phyloP scores from a whole-genome alignment of 2,888 invertebrate genomes.

The Spicauda simplicius region DNA sequence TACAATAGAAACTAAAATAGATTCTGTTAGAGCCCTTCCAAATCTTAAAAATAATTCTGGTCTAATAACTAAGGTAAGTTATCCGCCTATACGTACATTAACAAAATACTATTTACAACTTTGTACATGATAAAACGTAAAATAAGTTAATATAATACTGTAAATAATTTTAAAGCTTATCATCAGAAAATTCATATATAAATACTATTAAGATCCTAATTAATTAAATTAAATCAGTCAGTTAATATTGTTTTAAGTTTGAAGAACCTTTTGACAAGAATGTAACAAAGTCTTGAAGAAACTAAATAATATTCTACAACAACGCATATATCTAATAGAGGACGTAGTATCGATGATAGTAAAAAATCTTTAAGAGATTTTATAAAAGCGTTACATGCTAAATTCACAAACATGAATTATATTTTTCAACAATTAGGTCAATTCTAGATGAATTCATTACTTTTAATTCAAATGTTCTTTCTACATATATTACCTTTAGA shows the following conservation, averaged over 20 bases:
- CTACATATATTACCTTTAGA: neutral
- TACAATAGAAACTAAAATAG: slow-evolving; percentile 39
- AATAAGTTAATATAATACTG: slow-evolving; percentile 81
- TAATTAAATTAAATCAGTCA: slow-evolving; percentile 69
- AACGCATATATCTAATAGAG: slow-evolving; percentile 6
- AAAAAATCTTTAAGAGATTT: slow-evolving; percentile 11
- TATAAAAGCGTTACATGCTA: neutral
- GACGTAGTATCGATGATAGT: slow-evolving; percentile 15
- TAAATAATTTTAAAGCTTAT: slow-evolving; percentile 80
- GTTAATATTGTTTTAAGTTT: slow-evolving; percentile 40
- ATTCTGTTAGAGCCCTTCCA: slow-evolving; percentile 13
- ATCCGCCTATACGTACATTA: slow-evolving; percentile 48
- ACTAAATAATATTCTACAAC: slow-evolving; percentile 14
- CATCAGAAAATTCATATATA: slow-evolving; percentile 54
- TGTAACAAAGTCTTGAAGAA: slow-evolving; percentile 17
- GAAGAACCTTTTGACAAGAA: slow-evolving; percentile 32
- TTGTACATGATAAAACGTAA: slow-evolving; percentile 66
- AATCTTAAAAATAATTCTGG: slow-evolving; percentile 45
- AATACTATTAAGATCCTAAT: slow-evolving; percentile 42
- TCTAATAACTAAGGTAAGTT: slow-evolving; percentile 44
- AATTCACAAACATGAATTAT: neutral
- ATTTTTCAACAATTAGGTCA: neutral
- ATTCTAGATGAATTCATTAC: neutral
- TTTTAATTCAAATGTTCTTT: neutral
- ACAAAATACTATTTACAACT: slow-evolving; percentile 75